phyloP scores from a whole-genome alignment of 2,888 invertebrate species.

The Lasioglossum malachurum region DNA sequence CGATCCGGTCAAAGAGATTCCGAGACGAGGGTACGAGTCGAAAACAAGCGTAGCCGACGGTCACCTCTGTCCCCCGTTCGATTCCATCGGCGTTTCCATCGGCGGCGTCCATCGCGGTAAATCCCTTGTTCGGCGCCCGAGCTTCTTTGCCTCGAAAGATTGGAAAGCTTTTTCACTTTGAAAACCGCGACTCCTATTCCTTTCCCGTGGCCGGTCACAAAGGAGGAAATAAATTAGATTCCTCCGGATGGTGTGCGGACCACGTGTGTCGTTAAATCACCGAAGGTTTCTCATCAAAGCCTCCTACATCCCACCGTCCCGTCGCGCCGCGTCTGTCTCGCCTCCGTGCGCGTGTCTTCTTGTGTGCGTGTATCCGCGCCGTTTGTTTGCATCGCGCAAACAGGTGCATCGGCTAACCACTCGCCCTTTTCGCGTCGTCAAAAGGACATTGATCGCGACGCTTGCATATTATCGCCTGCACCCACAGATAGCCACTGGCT shows the following conservation, averaged over 20 bases:
- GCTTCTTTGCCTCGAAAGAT: constrained; percentile 72
- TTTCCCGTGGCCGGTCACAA: constrained; percentile 40
- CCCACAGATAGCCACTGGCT: not conserved
- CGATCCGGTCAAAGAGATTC: constrained; percentile 62
- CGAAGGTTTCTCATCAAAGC: constrained; percentile 53
- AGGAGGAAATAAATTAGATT: constrained; percentile 67
- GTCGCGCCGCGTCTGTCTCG: constrained; percentile 15
- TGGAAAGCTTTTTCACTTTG: constrained; percentile 70
- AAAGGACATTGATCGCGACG: constrained; percentile 69
- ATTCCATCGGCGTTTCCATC: constrained; percentile 53
- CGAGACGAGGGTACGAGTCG: constrained; percentile 38
- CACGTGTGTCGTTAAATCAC: constrained; percentile 54
- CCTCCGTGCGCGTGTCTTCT: constrained; percentile 33
- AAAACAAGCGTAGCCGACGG: constrained; percentile 56
- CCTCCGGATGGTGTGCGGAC: constrained; percentile 28
- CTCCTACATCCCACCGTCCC: not conserved
- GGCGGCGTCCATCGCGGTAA: constrained; percentile 54
- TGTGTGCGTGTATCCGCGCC: constrained; percentile 40
- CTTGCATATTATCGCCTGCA: not conserved
- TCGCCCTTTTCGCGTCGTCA: constrained; percentile 40
- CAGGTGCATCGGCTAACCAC: constrained; percentile 68
- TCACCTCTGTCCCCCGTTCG: constrained; percentile 39
- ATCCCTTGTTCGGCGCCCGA: constrained; percentile 55
- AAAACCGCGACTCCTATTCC: constrained; percentile 56
- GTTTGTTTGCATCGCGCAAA: constrained; percentile 74